A percentile compares a stretch with the other conserved stretches of the same genome.
Evolutionary conservation across 2,797 vertebrate species (phyloP).

Genomic region (Kryptopterus vitreolus): DNA sequence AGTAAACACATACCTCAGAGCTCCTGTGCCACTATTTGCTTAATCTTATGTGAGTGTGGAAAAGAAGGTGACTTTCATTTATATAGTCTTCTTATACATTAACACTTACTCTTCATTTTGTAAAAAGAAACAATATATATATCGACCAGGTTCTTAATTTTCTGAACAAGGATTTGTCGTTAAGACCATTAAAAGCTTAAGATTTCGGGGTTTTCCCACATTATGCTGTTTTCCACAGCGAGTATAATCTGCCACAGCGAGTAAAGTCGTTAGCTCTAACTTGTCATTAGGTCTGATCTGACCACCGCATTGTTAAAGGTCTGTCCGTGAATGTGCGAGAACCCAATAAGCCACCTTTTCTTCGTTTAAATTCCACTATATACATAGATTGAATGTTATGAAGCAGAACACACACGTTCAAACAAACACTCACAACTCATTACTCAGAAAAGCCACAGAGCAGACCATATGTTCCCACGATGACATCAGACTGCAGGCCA

Average conservation of each 20-base stretch:
- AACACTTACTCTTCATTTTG: too few species aligned
- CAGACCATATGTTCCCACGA: constrained; percentile 86
- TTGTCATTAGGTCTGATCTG: neutral
- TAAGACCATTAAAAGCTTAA: too few species aligned
- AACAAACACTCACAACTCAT: constrained; percentile 80
- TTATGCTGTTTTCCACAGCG: neutral
- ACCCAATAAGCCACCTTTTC: neutral
- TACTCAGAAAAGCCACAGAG: constrained; percentile 81
- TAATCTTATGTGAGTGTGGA: too few species aligned
- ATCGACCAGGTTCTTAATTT: too few species aligned
- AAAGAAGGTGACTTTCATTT: too few species aligned
- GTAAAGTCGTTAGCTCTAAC: neutral
- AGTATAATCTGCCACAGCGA: neutral
- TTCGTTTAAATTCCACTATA: constrained; percentile 5
- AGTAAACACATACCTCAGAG: too few species aligned
- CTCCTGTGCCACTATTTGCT: too few species aligned
- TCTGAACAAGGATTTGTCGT: too few species aligned
- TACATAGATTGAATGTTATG: constrained; percentile 1
- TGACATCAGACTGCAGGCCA: constrained; percentile 76
- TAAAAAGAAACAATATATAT: too few species aligned
- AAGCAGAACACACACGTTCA: neutral
- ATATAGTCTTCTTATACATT: too few species aligned
- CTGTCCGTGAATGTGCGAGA: neutral
- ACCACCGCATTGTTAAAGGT: neutral
- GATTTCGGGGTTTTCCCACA: neutral